Evolutionary conservation across 1,140 invertebrate genomes (phyloP).

Genomic region (Drosophila obscura): DNA sequence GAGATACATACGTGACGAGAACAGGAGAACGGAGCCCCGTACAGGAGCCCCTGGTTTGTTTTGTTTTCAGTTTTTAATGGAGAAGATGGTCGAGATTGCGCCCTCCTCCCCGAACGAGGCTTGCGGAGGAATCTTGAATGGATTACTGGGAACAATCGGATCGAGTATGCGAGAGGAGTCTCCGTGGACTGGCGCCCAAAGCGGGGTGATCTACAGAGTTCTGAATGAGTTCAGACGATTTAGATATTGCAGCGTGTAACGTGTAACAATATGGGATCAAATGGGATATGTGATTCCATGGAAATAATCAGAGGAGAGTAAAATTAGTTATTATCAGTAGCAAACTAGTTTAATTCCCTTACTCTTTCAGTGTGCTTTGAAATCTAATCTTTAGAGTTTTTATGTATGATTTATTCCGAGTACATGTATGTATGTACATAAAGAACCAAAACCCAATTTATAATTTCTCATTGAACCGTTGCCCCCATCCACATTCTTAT

Average conservation of each 20-base stretch:
- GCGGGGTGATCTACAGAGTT: neutral
- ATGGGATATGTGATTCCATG: too few species aligned
- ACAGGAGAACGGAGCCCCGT: constrained; percentile 23
- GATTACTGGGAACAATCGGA: constrained; percentile 31
- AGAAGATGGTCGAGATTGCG: constrained; percentile 33
- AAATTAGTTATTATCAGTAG: neutral
- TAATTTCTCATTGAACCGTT: constrained; percentile 3
- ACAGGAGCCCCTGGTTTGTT: constrained; percentile 26
- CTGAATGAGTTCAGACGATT: constrained; percentile 16
- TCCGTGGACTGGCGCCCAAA: constrained; percentile 28
- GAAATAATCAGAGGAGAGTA: too few species aligned
- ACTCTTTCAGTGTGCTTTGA: too few species aligned
- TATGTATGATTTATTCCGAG: neutral
- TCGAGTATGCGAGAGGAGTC: constrained; percentile 1
- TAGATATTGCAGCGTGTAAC: too few species aligned
- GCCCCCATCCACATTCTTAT: constrained; percentile 13
- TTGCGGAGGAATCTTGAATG: constrained; percentile 41
- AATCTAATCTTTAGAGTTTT: neutral
- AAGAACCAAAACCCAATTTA: constrained; percentile 2
- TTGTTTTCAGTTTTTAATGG: constrained; percentile 9
- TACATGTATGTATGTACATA: neutral
- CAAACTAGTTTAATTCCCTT: neutral
- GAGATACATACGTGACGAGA: constrained; percentile 70
- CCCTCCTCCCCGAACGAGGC: constrained; percentile 1
- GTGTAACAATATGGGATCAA: too few species aligned